Evolutionary conservation across 2,888 invertebrate genomes (phyloP).

Genomic region (Lypha dubia): DNA sequence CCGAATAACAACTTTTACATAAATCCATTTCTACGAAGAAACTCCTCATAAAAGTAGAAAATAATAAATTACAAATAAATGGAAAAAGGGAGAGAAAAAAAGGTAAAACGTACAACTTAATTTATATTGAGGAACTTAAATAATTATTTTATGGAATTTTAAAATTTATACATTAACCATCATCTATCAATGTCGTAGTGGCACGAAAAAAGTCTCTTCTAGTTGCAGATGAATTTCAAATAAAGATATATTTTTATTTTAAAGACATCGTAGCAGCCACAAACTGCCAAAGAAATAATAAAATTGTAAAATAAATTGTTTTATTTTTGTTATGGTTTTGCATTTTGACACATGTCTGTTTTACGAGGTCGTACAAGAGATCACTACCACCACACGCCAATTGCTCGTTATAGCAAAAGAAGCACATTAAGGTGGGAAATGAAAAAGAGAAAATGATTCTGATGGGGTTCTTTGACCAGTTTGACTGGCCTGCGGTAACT

Average conservation of each 20-base stretch:
- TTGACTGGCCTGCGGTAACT: no score
- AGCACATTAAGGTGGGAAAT: background rate
- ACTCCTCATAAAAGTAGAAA: constrained; percentile 35
- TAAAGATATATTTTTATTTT: background rate
- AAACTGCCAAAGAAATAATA: constrained; percentile 21
- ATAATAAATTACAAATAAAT: constrained; percentile 27
- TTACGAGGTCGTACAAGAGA: background rate
- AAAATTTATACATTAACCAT: constrained; percentile 47
- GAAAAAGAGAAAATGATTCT: background rate
- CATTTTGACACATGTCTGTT: constrained; percentile 37
- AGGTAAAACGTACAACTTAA: constrained; percentile 50
- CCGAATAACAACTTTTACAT: background rate
- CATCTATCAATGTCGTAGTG: constrained; percentile 63
- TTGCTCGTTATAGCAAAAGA: background rate
- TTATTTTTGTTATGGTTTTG: constrained; percentile 17
- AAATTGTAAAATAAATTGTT: constrained; percentile 35
- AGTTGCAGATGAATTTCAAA: constrained; percentile 26
- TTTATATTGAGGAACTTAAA: constrained; percentile 55
- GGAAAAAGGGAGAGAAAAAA: background rate
- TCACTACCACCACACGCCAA: background rate
- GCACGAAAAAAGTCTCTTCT: background rate
- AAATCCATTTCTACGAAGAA: constrained; percentile 14
- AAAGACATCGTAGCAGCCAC: background rate
- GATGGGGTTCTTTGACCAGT: no score
- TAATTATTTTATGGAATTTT: constrained; percentile 62